Evolutionary conservation across 2,888 invertebrate species (phyloP).

Genomic region (Leucoptera coffeella): DNA sequence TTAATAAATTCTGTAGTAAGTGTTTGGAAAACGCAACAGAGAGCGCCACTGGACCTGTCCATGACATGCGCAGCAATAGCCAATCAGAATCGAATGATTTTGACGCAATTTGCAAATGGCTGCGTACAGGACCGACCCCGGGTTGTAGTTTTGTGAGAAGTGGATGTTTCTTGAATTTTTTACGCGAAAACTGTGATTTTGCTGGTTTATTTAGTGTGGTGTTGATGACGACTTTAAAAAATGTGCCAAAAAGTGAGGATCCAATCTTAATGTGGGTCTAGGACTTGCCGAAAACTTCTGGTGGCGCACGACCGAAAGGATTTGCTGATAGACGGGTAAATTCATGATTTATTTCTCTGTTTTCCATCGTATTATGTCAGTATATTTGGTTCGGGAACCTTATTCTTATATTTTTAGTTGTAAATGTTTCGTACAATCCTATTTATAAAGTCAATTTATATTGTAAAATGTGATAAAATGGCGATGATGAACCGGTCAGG

Average conservation of each 20-base stretch:
- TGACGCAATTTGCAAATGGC: conserved; percentile 57
- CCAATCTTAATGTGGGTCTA: conserved; percentile 47
- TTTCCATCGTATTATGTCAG: no score
- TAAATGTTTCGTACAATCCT: no score
- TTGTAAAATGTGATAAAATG: no score
- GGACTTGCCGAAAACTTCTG: conserved; percentile 35
- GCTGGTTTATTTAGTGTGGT: conserved; percentile 46
- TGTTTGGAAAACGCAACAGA: conserved; percentile 14
- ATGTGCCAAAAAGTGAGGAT: conserved; percentile 52
- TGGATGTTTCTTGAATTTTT: not conserved
- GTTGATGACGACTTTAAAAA: conserved; percentile 34
- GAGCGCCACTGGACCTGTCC: conserved; percentile 18
- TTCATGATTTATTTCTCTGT: no score
- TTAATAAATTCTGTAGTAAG: not conserved
- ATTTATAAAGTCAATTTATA: no score
- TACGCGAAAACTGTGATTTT: no score
- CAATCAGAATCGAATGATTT: conserved; percentile 43
- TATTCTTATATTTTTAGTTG: no score
- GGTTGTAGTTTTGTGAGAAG: conserved; percentile 29
- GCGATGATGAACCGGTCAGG: no score
- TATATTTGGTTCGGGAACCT: no score
- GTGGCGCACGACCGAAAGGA: conserved; percentile 38
- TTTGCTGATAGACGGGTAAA: conserved; percentile 49
- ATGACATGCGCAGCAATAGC: conserved; percentile 31
- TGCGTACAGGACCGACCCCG: conserved; percentile 47